Conservation (phyloP, 2,888 invertebrate genomes). For the Spatulosminthurus flaviceps region DNA sequence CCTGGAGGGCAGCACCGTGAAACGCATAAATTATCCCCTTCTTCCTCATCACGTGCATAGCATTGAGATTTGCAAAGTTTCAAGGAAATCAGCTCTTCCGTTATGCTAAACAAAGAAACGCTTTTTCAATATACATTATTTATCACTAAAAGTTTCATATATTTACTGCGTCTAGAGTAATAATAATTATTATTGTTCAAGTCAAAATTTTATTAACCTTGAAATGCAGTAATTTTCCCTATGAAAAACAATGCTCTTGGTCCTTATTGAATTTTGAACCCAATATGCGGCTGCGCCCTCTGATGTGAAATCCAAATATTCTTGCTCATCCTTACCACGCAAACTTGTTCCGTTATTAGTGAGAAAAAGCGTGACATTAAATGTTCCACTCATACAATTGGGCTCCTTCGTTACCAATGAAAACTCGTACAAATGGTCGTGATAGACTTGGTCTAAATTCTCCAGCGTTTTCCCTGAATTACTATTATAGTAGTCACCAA, state of each 20-base stretch:
- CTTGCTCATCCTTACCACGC: neutral
- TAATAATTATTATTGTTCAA: too few relatives aligned
- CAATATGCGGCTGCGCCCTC: neutral
- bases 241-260: neutral
- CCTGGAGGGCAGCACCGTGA: neutral
- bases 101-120: neutral
- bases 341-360: neutral
- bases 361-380: neutral
- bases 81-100: neutral
- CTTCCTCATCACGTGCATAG: neutral
- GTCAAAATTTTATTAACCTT: neutral
- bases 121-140: too few relatives aligned
- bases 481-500: too few relatives aligned
- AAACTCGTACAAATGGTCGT: neutral
- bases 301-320: neutral
- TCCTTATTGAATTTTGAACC: too few relatives aligned
- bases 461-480: too few relatives aligned
- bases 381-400: neutral
- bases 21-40: neutral
- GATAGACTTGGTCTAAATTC: neutral
- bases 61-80: neutral
- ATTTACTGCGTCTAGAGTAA: too few relatives aligned
- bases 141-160: too few relatives aligned
- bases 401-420: neutral
- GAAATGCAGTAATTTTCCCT: conserved; percentile 1